Base-by-base conservation (phyloP, 1,140 invertebrate genomes). In the Drosophila tsacasi region DNA sequence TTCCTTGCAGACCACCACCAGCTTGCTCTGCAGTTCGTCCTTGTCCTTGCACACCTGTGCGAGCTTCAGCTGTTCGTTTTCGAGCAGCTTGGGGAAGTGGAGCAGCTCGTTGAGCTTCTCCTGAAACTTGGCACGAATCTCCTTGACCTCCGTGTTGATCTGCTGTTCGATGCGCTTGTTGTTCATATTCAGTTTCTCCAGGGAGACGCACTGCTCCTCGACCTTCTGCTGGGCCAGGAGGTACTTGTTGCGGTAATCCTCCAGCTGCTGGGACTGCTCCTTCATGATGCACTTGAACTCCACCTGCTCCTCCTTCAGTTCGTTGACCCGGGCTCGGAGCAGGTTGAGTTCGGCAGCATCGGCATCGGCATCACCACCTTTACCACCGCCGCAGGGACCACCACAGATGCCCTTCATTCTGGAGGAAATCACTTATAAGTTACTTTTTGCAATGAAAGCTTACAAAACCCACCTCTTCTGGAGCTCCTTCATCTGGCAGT, bases 141-240 rank as follows among this genome's bases (percentile, higher is more conserved):
- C 93, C 74, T 96, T 95, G 44, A 97, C 96, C 93, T 97, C 96
- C 12, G 95, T 87, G 73, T 95, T 96, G 30, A 97, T 96, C 87
- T 97, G 96, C 90, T 96, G 96, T 72, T 95, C 96, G 80, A 96
- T 96, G 59, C 96, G 93, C 8, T 95, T 95, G 76, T 96, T 96
- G 75, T 96, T 96, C 94, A 96, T 95, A 77, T 96, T 96, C 93
- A 96, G 95, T 73, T 96, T 94, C 52, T 96, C 95, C 37, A 97
- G 94, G 66, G 96, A 95, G 13, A 95, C 93, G 13, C 94, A 94
- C 84, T 96, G 96, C 89, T 97, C 96, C 92, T 97, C 96, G 2
- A 96, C 96, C 74, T 95, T 93, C 93, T 97, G 95, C 79, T 96
- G 96, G 3, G 96, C 95, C 93, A 96, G 93, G 32, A 96, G 79